These are phyloP conservation scores for Hoplostethus mediterraneus DNA, from an alignment of 2,797 vertebrate species.

Conservation along the genomic window DNA sequence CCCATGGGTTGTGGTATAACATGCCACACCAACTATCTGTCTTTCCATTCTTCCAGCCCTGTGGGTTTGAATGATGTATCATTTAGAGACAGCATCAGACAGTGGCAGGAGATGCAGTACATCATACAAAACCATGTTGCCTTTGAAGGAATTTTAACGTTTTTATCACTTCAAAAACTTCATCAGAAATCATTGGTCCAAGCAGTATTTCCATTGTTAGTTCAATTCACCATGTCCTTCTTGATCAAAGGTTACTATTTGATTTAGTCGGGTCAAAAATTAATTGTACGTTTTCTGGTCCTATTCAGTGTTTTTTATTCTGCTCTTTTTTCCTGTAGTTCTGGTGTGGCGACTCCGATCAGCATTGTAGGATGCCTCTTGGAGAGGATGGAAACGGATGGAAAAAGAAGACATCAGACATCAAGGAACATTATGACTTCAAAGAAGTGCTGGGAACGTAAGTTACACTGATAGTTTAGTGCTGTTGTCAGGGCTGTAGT, in stretches of 20 bases:
- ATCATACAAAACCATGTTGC: background rate
- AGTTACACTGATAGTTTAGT: constrained; percentile 61
- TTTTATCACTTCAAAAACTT: background rate
- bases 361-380: constrained; percentile 85
- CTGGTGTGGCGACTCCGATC: constrained; percentile 74
- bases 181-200: background rate
- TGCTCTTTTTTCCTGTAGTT: constrained; percentile 61
- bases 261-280: background rate
- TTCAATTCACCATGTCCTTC: background rate
- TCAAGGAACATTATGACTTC: constrained; percentile 89
- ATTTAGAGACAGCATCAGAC: background rate
- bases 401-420: constrained; percentile 89
- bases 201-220: background rate
- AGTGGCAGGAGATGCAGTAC: background rate
- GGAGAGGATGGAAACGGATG: constrained; percentile 87
- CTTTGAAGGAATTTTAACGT: background rate
- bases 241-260: background rate
- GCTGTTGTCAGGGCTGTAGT: constrained; percentile 15
- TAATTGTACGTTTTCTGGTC: background rate
- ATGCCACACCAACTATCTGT: background rate
- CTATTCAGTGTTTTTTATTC: constrained; percentile 22
- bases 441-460: constrained; percentile 89
- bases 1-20: constrained; percentile 25
- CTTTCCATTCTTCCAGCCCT: background rate
- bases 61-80: constrained; percentile 5